A percentile compares a stretch with the other conserved stretches of the same genome.
phyloP scores from a whole-genome alignment of 2,113 vertebrate genomes.

The Ciconia boyciana region DNA sequence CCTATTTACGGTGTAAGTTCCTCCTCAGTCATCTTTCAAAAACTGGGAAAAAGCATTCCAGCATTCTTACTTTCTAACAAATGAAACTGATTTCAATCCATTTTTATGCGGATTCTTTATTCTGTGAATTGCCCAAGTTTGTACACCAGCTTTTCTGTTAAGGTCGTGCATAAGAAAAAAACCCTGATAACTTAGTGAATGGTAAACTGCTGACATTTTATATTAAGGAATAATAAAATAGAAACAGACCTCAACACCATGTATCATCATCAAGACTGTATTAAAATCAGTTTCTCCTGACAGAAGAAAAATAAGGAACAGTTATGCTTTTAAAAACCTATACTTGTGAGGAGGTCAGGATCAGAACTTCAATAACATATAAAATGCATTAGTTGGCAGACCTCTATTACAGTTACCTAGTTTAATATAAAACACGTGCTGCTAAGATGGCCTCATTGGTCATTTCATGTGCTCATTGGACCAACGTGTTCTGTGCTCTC shows the following conservation, averaged over 20 bases:
- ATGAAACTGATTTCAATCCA: not conserved
- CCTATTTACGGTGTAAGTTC: not conserved
- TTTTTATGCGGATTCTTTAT: not conserved
- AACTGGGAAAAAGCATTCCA: not conserved
- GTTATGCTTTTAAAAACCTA: not conserved
- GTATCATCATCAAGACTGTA: not conserved
- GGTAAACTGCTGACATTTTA: not conserved
- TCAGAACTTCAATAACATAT: not conserved
- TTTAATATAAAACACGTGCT: not conserved
- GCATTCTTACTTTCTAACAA: not conserved
- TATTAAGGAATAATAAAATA: not conserved
- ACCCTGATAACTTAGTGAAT: not conserved
- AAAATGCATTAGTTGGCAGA: not conserved
- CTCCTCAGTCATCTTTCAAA: not conserved
- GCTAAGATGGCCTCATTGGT: not conserved
- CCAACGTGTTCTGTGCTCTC: not conserved
- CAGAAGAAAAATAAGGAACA: not conserved
- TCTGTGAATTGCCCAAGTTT: not conserved
- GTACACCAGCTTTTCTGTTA: not conserved
- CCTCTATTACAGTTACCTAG: not conserved
- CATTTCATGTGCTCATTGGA: not conserved
- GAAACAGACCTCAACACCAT: not conserved
- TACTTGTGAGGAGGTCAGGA: not conserved
- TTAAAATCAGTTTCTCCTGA: not conserved
- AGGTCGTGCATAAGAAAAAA: not conserved